Evolutionary conservation across 2,888 invertebrate species (phyloP).

Genomic region (Allolobophora icterica): DNA sequence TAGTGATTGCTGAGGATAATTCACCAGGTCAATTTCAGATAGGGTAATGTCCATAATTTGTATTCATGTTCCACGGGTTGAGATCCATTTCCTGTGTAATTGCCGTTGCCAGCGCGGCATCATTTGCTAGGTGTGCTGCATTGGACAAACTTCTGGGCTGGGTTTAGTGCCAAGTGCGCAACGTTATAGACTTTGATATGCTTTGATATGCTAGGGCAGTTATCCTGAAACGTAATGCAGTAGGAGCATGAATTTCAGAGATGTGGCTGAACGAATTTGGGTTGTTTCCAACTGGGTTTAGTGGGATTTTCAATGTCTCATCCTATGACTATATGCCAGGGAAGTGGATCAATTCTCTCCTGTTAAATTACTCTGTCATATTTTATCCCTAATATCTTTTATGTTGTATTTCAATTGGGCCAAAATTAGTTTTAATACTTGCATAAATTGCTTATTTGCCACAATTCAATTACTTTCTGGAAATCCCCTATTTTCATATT

Average conservation of each 20-base stretch:
- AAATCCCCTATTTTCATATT: neutral
- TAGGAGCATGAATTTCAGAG: neutral
- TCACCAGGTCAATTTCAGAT: conserved; percentile 21
- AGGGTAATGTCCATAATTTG: neutral
- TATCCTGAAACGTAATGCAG: neutral
- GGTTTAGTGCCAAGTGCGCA: neutral
- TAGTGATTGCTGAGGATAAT: conserved; percentile 23
- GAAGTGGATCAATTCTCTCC: neutral
- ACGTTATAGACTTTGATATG: neutral
- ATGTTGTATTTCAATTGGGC: neutral
- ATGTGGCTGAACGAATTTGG: neutral
- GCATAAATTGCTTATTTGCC: neutral
- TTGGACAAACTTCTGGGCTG: neutral
- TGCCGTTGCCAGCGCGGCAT: neutral
- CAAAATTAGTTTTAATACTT: too few relatives aligned
- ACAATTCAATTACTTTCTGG: neutral
- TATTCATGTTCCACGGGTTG: neutral
- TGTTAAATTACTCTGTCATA: neutral
- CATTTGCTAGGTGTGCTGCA: neutral
- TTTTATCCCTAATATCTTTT: neutral
- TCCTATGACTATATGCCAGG: neutral
- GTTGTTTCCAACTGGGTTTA: neutral
- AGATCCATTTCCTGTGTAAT: conserved; percentile 20
- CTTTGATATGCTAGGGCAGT: neutral
- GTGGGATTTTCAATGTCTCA: neutral